Evolutionary conservation across 2,113 vertebrate species (phyloP), one percentile per base, ranked within the genome.

Genomic region (Pelobates fuscus): DNA sequence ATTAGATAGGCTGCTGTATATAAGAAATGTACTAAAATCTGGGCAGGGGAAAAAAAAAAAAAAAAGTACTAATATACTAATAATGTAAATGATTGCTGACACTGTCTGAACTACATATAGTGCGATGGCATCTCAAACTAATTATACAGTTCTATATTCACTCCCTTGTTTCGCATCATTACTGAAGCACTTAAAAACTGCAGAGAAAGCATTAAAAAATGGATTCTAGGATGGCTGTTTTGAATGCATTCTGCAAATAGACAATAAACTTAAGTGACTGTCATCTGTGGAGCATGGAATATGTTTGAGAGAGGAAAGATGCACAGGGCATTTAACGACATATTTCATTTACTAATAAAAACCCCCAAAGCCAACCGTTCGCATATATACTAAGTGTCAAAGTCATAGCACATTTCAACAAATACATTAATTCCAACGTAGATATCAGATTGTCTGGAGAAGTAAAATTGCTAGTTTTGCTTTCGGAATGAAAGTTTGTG

Each of bases 161-260:
- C 73, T 77, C 65, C 73, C 73, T 43, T 32, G 65, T 52, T 77
- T 60, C 25, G 54, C 73, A 77, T 77, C 73, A 77, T 77, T 77
- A 77, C 73, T 77, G 55, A 77, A 77, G 73, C 64, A 77, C 73
- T 77, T 77, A 68, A 60, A 77, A 67, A 77, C 54, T 68, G 73
- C 73, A 68, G 55, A 60, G 65, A 29, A 77, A 67, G 57, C 73
- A 68, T 61, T 77, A 77, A 66, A 70, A 49, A 67, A 67, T 55
- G 46, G 65, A 25, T 68, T 30, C 65, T 68, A 77, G 41, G 26
- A 66, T 68, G 73, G 41, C 20, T 52, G 55, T 52, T 61, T 67
- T 37, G 26, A 46, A 41, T 61, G 65, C 43, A 77, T 61, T 77
- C 43, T 67, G 41, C 64, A 77, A 77, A 77, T 60, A 77, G 65